These are phyloP conservation scores for Crotalus horridus DNA, from an alignment of 2,113 vertebrate species.

Conservation along the genomic window DNA sequence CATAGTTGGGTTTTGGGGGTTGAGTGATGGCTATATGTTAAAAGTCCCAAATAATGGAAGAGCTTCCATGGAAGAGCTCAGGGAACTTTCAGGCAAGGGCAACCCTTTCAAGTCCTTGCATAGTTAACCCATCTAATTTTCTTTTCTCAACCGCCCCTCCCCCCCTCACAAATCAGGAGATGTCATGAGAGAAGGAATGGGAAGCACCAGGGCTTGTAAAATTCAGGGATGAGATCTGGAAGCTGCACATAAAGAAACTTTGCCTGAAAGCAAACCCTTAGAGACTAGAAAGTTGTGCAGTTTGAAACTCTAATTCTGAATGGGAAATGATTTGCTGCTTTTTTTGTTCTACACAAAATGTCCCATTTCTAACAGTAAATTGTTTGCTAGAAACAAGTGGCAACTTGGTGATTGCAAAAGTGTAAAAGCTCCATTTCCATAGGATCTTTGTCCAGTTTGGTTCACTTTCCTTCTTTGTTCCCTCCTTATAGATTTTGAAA, in stretches of 20 bases:
- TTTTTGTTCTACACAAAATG: background rate
- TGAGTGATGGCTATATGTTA: background rate
- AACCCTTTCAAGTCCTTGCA: background rate
- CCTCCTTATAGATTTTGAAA: background rate
- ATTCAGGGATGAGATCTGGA: background rate
- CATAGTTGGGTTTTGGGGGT: background rate
- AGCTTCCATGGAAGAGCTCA: background rate
- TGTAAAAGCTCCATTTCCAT: background rate
- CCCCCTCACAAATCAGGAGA: background rate
- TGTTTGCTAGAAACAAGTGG: background rate
- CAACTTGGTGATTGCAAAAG: background rate
- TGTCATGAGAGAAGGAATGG: background rate
- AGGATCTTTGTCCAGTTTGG: background rate
- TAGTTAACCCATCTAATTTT: background rate
- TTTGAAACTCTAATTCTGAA: background rate
- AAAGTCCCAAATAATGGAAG: background rate
- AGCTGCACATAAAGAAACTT: background rate
- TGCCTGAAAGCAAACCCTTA: background rate
- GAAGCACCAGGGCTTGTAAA: background rate
- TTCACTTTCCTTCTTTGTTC: background rate
- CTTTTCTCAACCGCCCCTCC: background rate
- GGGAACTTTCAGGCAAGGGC: background rate
- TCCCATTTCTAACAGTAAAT: background rate
- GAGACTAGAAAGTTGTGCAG: background rate
- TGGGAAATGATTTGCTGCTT: background rate